These are phyloP conservation scores for Melipona beecheii DNA, from an alignment of 2,888 invertebrate genomes.

Conservation along the genomic window DNA sequence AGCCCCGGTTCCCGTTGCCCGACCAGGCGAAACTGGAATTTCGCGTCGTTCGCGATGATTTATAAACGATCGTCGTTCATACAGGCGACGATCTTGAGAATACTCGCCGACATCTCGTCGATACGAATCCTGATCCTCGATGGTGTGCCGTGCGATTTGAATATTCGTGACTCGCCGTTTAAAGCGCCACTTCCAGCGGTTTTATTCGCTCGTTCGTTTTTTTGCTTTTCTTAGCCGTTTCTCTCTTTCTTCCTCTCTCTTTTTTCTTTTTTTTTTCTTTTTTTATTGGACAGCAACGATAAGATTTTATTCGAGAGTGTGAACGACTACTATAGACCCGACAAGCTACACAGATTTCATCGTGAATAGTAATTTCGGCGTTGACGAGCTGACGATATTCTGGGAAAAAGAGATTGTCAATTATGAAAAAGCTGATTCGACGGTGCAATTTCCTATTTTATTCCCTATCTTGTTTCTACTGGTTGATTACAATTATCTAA, in stretches of 20 bases:
- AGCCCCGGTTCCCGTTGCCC: not conserved
- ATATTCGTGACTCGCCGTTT: constrained; percentile 11
- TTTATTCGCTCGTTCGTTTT: not conserved
- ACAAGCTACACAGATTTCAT: not conserved
- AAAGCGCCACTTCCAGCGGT: not conserved
- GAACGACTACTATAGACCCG: not conserved
- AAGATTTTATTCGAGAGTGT: not conserved
- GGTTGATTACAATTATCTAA: not conserved
- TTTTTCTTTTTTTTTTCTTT: no score
- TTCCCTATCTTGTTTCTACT: not conserved
- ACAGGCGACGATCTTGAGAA: not conserved
- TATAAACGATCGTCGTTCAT: constrained; percentile 15
- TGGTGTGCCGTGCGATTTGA: constrained; percentile 38
- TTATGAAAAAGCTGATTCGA: not conserved
- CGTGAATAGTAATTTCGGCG: not conserved
- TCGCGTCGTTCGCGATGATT: constrained; percentile 32
- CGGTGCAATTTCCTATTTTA: not conserved
- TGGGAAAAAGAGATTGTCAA: not conserved
- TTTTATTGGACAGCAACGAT: no score
- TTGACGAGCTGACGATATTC: not conserved
- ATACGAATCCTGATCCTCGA: constrained; percentile 25
- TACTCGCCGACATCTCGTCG: constrained; percentile 28
- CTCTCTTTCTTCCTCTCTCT: no score
- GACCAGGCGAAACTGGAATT: constrained; percentile 14
- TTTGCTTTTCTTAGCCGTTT: no score